Evolutionary conservation across 2,113 vertebrate genomes (phyloP), one percentile per base, ranked within the genome.

Genomic region (Lagenorhynchus albirostris): DNA sequence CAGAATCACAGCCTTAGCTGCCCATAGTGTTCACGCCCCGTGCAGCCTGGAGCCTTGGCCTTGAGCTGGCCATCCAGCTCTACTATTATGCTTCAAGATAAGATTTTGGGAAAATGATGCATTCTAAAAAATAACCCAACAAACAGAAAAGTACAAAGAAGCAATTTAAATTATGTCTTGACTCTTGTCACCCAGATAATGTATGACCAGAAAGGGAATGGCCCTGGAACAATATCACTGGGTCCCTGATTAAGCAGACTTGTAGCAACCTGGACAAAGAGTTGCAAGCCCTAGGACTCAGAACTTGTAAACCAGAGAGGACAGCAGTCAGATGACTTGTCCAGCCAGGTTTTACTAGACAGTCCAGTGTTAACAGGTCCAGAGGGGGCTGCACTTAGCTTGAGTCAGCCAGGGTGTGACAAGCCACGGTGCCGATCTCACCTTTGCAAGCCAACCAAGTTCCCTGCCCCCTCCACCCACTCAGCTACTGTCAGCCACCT

Each of bases 341-440:
- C 70, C 94, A 73, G 65, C 94, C 58, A 86, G 90, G 87, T 62
- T 87, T 95, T 88, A 86, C 83, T 87, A 44, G 80, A 77, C 80
- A 79, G 60, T 90, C 60, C 38, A 62, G 87, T 9, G 25, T 83
- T 93, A 77, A 77, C 86, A 70, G 86, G 14, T 76, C 79, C 93
- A 2, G 13, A 65, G 85, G 86, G 96, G 33, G 55, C 89, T 12
- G 6, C 12, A 31, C n/a, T 88, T 21, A 44, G 93, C 50, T 80
- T 95, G 97, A 97, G 86, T 97, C 97, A 97, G 93, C 63, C 74
- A 31, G 93, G 96, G 96, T 70, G 89, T 91, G 83, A 91, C 91
- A 76, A 62, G 86, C 86, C 86, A 25, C 50, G 38, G 82, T 0
- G 15, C 92, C 74, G 83, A 96, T 85, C 80, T 97, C 96, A 97